Evolutionary conservation across 2,888 invertebrate species (phyloP).

Genomic region (Pseudolycoriella hygida): DNA sequence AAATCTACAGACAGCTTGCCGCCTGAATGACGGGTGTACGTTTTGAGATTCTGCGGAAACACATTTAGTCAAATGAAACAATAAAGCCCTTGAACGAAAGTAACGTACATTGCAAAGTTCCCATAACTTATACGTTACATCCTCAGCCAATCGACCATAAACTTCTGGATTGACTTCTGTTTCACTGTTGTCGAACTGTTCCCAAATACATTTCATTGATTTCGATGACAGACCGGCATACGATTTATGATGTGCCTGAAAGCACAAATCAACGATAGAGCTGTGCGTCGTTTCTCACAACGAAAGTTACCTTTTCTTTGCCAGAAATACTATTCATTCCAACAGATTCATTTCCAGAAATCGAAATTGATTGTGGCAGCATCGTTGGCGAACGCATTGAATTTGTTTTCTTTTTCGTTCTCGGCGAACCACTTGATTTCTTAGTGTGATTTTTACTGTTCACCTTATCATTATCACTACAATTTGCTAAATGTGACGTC

Average conservation of each 20-base stretch:
- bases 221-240: conserved; percentile 24
- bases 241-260: conserved; percentile 14
- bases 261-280: not conserved
- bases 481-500: no score
- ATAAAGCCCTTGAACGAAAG: not conserved
- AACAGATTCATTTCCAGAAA: no score
- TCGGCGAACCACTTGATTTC: no score
- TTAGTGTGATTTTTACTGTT: no score
- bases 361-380: no score
- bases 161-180: conserved; percentile 24
- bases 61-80: not conserved
- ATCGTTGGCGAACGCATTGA: no score
- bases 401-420: no score
- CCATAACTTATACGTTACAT: conserved; percentile 28
- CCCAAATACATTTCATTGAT: conserved; percentile 27
- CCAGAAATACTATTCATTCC: no score
- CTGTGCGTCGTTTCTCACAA: no score
- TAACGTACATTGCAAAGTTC: conserved; percentile 23
- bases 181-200: conserved; percentile 27
- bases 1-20: conserved; percentile 24
- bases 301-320: no score
- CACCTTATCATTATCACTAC: no score
- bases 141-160: conserved; percentile 24
- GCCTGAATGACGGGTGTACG: conserved; percentile 25
- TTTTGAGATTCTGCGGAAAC: conserved; percentile 22